These are phyloP conservation scores for Callimorpha dominula DNA, from an alignment of 2,888 invertebrate species.

Conservation along the genomic window DNA sequence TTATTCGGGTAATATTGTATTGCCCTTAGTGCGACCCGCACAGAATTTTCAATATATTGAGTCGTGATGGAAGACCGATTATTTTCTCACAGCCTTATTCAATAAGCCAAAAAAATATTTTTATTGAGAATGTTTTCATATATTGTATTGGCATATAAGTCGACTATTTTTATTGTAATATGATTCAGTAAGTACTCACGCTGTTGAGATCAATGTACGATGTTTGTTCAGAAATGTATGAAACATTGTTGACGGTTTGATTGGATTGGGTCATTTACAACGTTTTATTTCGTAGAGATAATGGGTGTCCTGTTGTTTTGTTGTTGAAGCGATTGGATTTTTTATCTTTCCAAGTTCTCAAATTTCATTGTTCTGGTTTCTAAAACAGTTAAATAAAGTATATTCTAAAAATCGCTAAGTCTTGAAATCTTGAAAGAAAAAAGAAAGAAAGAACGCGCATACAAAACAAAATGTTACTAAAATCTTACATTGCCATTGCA, in stretches of 20 bases:
- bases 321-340: background rate
- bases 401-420: no score
- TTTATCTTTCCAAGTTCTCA: no score
- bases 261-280: background rate
- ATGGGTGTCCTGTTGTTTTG: background rate
- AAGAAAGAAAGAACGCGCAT: no score
- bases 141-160: conserved; percentile 13
- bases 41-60: conserved; percentile 27
- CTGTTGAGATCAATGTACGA: background rate
- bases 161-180: conserved; percentile 12
- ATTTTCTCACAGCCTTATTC: conserved; percentile 19
- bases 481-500: no score
- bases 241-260: background rate
- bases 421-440: no score
- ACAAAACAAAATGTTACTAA: no score
- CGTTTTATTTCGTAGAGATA: background rate
- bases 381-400: no score
- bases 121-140: conserved; percentile 13
- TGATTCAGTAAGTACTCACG: conserved; percentile 8
- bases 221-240: conserved; percentile 1
- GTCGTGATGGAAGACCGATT: conserved; percentile 21
- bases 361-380: background rate
- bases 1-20: conserved; percentile 27
- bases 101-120: conserved; percentile 19
- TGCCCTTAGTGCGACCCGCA: conserved; percentile 24